Conservation (phyloP, 2,797 vertebrate genomes). For the Clarias fuscus region DNA sequence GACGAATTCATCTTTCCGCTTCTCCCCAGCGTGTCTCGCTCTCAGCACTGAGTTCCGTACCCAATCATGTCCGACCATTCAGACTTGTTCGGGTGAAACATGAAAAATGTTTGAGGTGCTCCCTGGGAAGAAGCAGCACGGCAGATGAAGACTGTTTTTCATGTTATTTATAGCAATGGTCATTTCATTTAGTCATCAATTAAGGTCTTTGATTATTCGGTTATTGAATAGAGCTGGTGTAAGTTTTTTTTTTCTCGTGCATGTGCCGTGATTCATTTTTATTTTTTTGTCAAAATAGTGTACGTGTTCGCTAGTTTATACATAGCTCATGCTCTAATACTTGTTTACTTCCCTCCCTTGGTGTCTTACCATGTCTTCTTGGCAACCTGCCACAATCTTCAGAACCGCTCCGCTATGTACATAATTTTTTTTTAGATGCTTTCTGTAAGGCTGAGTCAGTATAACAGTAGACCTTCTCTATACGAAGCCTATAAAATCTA, state of each 20-base stretch:
- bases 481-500: background rate
- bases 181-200: background rate
- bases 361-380: slow-evolving; percentile 5
- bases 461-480: background rate
- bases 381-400: slow-evolving; percentile 6
- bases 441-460: slow-evolving; percentile 3
- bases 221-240: background rate
- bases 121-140: background rate
- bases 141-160: slow-evolving; percentile 10
- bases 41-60: slow-evolving; percentile 3
- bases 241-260: background rate
- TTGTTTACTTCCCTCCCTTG: background rate
- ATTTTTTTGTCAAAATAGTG: background rate
- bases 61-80: slow-evolving; percentile 18
- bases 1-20: slow-evolving; percentile 49
- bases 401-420: background rate
- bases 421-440: background rate
- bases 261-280: no score
- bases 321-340: background rate
- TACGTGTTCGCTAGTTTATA: background rate
- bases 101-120: slow-evolving; percentile 8
- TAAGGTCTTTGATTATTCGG: background rate
- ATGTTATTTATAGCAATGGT: background rate
- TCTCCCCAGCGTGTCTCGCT: slow-evolving; percentile 41
- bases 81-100: slow-evolving; percentile 23